Evolutionary conservation across 2,113 vertebrate genomes (phyloP), one percentile per base, ranked within the genome.

Genomic region (Callorhinus ursinus): DNA sequence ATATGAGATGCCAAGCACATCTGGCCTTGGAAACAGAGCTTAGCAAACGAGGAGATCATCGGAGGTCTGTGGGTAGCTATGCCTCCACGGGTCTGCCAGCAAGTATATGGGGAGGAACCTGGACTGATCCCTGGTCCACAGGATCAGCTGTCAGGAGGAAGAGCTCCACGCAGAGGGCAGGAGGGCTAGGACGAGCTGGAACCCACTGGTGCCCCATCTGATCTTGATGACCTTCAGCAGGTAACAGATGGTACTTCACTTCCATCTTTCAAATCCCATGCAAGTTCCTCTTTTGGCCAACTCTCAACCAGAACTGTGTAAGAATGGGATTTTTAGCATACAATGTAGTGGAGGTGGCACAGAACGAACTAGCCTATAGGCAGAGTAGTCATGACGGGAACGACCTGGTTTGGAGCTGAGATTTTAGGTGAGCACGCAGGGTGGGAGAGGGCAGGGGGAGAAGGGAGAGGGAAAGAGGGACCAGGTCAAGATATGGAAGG

Each of bases 61-160:
- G 84, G 61, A 92, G 31, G 61, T 33, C 49, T 61, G 7, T 49
- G 57, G 51, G 14, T 46, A 59, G 39, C 72, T 83, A 13, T 42
- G 61, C 26, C 18, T 84, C 55, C n/a, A 19, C 0, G 19, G 7
- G 7, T 59, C 22, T 79, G 10, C 2, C 0, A 0, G 57, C 11
- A 36, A 55, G 42, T 19, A 2, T 24, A 8, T 53, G 1, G 6
- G 61, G 67, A 69, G 18, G 39, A 15, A 19, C 22, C 26, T 7
- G 53, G 55, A 42, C 18, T 0, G 16, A 7, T 36, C 4, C 22
- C 72, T 42, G n/a, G 65, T 91, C 65, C 85, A 36, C 1, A n/a
- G 26, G 31, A 74, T 59, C 33, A 61, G 22, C 3, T 39, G 14
- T 31, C 10, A 24, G 61, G 67, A 93, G 57, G 79, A 79, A 63